phyloP scores from a whole-genome alignment of 1,140 invertebrate species.

The Drosophila elegans region DNA sequence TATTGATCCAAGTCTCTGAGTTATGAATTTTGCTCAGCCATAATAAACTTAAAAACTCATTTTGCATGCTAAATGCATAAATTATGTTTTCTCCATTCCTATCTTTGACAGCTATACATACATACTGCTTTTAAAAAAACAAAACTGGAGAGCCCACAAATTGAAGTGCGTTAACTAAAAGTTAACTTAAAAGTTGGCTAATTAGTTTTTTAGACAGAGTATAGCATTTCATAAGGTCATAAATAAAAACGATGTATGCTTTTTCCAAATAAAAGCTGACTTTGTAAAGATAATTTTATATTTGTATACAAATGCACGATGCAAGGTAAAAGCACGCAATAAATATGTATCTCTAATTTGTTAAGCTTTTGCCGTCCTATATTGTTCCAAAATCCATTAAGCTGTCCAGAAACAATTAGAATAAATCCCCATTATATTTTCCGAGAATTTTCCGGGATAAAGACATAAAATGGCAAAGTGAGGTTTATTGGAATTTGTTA shows the following conservation, averaged over 20 bases:
- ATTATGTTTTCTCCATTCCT: constrained; percentile 50
- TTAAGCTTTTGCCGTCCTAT: not conserved
- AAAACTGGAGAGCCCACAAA: not conserved
- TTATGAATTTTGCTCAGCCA: constrained; percentile 25
- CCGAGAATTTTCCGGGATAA: not conserved
- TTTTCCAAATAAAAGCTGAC: not conserved
- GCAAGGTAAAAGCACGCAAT: not conserved
- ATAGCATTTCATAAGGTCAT: not conserved
- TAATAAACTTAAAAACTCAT: constrained; percentile 28
- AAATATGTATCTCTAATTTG: not conserved
- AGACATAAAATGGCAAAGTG: not conserved
- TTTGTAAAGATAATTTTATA: not conserved
- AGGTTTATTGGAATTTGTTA: constrained; percentile 27
- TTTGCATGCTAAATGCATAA: constrained; percentile 46
- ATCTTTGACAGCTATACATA: constrained; percentile 18
- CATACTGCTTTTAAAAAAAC: not conserved
- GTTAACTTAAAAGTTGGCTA: not conserved
- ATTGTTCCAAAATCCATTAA: constrained; percentile 22
- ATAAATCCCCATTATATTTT: constrained; percentile 28
- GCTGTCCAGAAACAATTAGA: constrained; percentile 39
- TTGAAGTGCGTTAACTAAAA: not conserved
- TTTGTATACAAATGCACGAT: too few relatives aligned
- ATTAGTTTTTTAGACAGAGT: not conserved
- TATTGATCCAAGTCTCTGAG: constrained; percentile 35
- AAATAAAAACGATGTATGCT: not conserved